phyloP scores from a whole-genome alignment of 2,797 vertebrate genomes.

The Tapera naevia region DNA sequence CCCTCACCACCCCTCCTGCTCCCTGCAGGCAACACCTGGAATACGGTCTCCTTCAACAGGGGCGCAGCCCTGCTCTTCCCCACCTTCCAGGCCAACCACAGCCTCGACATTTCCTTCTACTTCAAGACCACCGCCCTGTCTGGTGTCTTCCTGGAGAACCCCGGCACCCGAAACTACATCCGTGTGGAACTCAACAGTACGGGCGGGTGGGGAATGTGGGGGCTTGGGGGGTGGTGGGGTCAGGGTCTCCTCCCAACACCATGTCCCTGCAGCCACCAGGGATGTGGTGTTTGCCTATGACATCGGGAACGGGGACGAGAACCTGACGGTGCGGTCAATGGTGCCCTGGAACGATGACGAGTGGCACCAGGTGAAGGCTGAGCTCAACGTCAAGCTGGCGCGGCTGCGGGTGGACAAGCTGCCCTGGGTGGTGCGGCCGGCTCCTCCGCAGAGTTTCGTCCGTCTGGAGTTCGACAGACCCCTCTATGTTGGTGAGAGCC shows the following conservation, averaged over 20 bases:
- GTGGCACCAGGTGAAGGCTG: conserved; percentile 96
- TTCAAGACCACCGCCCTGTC: conserved; percentile 92
- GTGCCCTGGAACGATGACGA: conserved; percentile 90
- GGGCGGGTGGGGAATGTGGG: neutral
- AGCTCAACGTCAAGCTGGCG: conserved; percentile 93
- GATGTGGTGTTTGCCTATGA: conserved; percentile 89
- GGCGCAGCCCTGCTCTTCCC: conserved; percentile 91
- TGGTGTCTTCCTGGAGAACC: conserved; percentile 93
- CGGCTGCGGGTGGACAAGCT: conserved; percentile 92
- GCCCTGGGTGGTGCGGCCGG: conserved; percentile 87
- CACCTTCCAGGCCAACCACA: conserved; percentile 89
- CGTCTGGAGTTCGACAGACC: conserved; percentile 89
- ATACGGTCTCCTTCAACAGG: conserved; percentile 92
- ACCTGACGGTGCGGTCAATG: conserved; percentile 83
- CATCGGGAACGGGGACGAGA: conserved; percentile 93
- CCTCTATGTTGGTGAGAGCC: conserved; percentile 87
- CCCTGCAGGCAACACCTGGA: conserved; percentile 91
- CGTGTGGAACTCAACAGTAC: conserved; percentile 93
- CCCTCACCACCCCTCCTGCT: neutral
- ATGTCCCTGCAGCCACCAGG: conserved; percentile 80
- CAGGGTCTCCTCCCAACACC: neutral
- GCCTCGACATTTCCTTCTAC: conserved; percentile 94
- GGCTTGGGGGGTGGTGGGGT: accelerated
- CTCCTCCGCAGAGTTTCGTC: conserved; percentile 91
- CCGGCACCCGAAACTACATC: conserved; percentile 84